phyloP scores from a whole-genome alignment of 1,140 invertebrate species.

The Drosophila simulans region DNA sequence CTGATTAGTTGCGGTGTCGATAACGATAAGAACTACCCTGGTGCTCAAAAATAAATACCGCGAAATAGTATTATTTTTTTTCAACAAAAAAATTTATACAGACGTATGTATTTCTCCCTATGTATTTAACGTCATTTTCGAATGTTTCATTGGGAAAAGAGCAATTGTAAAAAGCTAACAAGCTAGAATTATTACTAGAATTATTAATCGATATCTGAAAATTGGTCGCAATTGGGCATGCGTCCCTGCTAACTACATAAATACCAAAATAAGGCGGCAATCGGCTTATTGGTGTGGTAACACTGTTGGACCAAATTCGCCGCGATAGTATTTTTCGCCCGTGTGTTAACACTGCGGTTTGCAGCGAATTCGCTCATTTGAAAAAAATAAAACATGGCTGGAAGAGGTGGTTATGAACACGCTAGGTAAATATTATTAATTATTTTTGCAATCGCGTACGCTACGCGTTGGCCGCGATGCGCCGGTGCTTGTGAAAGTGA shows the following conservation, averaged over 20 bases:
- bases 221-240: no score
- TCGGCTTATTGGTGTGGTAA: conserved; percentile 47
- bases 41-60: no score
- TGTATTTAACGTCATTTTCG: no score
- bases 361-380: conserved; percentile 84
- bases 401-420: conserved; percentile 85
- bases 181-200: no score
- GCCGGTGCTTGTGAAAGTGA: conserved; percentile 39
- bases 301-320: conserved; percentile 54
- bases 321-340: conserved; percentile 14
- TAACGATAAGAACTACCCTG: no score
- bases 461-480: conserved; percentile 7
- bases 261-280: neutral
- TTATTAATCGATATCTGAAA: no score
- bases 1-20: neutral
- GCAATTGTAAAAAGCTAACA: no score
- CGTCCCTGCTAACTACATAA: neutral
- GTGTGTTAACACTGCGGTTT: conserved; percentile 63
- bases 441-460: conserved; percentile 55
- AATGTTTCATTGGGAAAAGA: no score
- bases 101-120: no score
- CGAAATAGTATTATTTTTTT: no score
- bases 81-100: no score
- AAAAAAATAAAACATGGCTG: conserved; percentile 85
- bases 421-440: conserved; percentile 84